Percentiles rank a stretch among this genome's conserved stretches.
These are phyloP conservation scores for Eupithecia vulgata DNA, from an alignment of 2,888 invertebrate genomes.

Conservation along the genomic window DNA sequence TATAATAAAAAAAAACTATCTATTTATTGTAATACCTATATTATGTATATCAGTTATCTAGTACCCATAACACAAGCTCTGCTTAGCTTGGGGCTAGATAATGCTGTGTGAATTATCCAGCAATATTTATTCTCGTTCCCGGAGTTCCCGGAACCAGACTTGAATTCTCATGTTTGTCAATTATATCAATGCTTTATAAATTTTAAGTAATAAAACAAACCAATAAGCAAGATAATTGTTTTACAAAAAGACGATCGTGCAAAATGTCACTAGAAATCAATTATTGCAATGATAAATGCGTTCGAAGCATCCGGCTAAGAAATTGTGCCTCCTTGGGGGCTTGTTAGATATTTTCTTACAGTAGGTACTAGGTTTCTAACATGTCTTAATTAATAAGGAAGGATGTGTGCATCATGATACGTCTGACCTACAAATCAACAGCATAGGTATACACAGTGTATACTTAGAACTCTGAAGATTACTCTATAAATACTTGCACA, in stretches of 20 bases:
- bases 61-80: no score
- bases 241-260: no score
- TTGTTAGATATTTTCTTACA: background rate
- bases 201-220: background rate
- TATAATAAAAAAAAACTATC: no score
- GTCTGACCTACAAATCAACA: background rate
- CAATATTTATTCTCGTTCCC: no score
- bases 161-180: no score
- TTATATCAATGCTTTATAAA: background rate
- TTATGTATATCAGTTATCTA: no score
- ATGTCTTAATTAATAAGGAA: background rate
- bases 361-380: background rate
- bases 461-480: background rate
- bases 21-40: no score
- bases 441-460: background rate
- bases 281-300: background rate
- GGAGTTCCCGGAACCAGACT: no score
- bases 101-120: no score
- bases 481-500: background rate
- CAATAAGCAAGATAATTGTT: background rate
- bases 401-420: background rate
- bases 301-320: background rate
- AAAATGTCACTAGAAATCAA: no score
- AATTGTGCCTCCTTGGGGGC: background rate
- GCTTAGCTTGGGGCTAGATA: no score